phyloP scores from a whole-genome alignment of 2,113 vertebrate species.

The Leptosomus discolor region DNA sequence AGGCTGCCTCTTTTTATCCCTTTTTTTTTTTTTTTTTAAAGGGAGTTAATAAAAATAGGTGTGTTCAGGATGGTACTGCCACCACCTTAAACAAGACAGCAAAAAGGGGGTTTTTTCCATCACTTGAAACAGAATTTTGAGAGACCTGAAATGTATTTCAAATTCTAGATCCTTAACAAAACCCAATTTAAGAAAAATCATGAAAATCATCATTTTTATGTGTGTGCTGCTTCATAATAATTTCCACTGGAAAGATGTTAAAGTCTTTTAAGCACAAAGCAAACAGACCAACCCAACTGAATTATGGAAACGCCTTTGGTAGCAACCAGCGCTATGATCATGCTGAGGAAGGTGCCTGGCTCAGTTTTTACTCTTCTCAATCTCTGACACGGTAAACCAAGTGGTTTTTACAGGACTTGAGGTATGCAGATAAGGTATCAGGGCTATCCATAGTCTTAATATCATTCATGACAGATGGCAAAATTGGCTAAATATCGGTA shows the following conservation, averaged over 20 bases:
- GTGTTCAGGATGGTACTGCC: background rate
- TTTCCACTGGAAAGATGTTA: background rate
- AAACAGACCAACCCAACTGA: background rate
- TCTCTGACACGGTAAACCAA: accelerated
- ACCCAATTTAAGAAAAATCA: background rate
- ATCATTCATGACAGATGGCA: background rate
- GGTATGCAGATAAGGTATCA: background rate
- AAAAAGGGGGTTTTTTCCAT: too few species aligned
- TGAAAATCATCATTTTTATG: background rate
- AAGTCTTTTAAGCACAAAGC: background rate
- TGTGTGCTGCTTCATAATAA: background rate
- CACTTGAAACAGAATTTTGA: background rate
- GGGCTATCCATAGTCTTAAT: background rate
- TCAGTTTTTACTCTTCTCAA: background rate
- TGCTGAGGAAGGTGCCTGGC: background rate
- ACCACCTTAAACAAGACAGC: background rate
- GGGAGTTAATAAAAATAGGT: background rate
- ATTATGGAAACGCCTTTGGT: background rate
- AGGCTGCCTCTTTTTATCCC: too few species aligned
- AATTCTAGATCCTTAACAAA: background rate
- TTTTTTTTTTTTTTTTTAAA: background rate
- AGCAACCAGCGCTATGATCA: accelerated
- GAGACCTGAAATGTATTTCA: background rate
- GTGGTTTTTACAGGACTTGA: background rate
- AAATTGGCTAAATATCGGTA: background rate